Evolutionary conservation across 1,140 invertebrate species (phyloP).

Genomic region (Acyrthosiphon pisum): DNA sequence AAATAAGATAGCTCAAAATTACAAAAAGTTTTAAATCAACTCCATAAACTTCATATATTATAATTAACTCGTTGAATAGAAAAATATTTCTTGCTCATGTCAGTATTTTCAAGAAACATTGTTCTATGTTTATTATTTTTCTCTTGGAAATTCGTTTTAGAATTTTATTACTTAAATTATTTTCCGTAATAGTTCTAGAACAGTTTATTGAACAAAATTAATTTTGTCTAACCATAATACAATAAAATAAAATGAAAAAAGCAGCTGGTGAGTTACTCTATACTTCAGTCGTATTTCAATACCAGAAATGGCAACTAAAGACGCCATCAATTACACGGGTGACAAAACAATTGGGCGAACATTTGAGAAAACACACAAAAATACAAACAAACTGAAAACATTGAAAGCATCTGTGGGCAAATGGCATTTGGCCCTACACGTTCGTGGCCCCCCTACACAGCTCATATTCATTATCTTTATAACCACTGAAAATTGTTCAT

Average conservation of each 20-base stretch:
- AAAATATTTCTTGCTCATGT: not conserved
- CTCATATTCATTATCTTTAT: not conserved
- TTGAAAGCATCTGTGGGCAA: not conserved
- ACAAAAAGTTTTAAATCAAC: not conserved
- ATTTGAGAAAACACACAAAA: conserved; percentile 39
- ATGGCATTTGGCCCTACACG: not conserved
- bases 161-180: conserved; percentile 13
- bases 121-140: not conserved
- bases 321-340: conserved; percentile 30
- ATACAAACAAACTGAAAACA: conserved; percentile 9
- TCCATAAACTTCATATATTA: not conserved
- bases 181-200: not conserved
- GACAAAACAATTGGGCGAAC: conserved; percentile 23
- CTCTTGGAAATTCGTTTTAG: not conserved
- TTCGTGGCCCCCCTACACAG: not conserved
- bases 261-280: not conserved
- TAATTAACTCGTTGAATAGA: not conserved
- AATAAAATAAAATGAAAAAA: conserved; percentile 21
- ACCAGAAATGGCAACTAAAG: conserved; percentile 20
- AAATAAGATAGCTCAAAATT: not conserved
- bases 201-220: not conserved
- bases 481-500: not conserved
- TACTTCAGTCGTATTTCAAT: conserved; percentile 21
- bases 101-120: not conserved
- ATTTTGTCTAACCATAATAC: not conserved